Base-by-base conservation (phyloP, 2,113 vertebrate genomes). In the Psittacula cyanocephala region DNA sequence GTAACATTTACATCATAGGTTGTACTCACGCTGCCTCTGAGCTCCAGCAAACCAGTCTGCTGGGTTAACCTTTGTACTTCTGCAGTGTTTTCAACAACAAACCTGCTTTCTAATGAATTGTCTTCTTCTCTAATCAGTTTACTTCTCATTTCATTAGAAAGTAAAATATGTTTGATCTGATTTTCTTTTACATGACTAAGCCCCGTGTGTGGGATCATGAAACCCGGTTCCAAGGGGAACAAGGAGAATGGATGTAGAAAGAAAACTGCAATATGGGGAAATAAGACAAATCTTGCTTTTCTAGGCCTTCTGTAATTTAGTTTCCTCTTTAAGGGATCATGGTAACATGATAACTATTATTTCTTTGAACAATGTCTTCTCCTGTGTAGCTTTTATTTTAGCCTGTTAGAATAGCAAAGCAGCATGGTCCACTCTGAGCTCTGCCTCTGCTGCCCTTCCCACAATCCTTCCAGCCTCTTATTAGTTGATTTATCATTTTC, bases 1-100 rank as follows among this genome's bases (percentile, higher is more conserved):
- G 96, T 64, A 97, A 97, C 96, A 91, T 93, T 97, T 93, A 81
- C 97, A 97, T 97, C 97, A 97, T 31, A 81, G 91, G 77, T 86
- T 75, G 95, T 39, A 86, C 91, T 96, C 77, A 27, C 1, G 28
- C 89, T 93, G 84, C 94, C 79, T 91, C 72, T n/a, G 63, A 96
- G 91, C 80, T 47, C 53, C 63, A 80, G 85, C 68, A 91, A 94
- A 76, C 53, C 82, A 78, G 64, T 81, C 93, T 95, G 92, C 91
- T 72, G 6, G 20, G 29, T 78, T 62, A 95, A 91, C 91, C 94
- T 95, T 91, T 76, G 44, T 49, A 39, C 60, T 43, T 85, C 68
- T 71, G 70, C 78, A 27, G 11, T 33, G 67, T 86, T 87, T 93
- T 31, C 80, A 79, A 46, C 0, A 8, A 52, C 71, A 89, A 89